Conservation (phyloP, 2,888 invertebrate species). For the Mechanitis messenoides region DNA sequence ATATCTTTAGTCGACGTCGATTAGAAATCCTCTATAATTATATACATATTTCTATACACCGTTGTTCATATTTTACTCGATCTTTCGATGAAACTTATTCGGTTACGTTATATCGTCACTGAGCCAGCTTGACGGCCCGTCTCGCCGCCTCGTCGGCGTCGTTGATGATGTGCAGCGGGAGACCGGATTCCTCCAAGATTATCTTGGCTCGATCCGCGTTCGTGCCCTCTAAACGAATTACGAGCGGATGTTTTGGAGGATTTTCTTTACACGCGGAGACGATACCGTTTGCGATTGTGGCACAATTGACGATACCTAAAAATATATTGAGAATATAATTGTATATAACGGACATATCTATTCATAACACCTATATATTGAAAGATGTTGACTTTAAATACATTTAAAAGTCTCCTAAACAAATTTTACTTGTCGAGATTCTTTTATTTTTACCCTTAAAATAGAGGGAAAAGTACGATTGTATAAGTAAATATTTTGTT, state of each 20-base stretch:
- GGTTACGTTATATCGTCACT: constrained; percentile 8
- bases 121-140: constrained; percentile 83
- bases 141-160: constrained; percentile 95
- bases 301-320: constrained; percentile 97
- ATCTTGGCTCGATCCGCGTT: constrained; percentile 90
- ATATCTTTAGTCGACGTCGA: no score
- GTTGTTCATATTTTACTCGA: not conserved
- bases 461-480: no score
- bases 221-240: constrained; percentile 97
- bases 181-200: constrained; percentile 88
- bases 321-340: constrained; percentile 8
- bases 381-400: no score
- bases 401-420: no score
- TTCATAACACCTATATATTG: no score
- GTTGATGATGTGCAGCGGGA: constrained; percentile 87
- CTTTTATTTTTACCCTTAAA: no score
- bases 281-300: constrained; percentile 96
- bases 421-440: no score
- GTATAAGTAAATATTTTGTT: no score
- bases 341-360: not conserved
- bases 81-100: no score
- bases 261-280: constrained; percentile 90
- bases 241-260: constrained; percentile 88
- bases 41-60: not conserved
- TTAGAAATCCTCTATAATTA: no score